Base-by-base conservation (phyloP, 2,888 invertebrate genomes). In the Schrankia costaestrigalis region DNA sequence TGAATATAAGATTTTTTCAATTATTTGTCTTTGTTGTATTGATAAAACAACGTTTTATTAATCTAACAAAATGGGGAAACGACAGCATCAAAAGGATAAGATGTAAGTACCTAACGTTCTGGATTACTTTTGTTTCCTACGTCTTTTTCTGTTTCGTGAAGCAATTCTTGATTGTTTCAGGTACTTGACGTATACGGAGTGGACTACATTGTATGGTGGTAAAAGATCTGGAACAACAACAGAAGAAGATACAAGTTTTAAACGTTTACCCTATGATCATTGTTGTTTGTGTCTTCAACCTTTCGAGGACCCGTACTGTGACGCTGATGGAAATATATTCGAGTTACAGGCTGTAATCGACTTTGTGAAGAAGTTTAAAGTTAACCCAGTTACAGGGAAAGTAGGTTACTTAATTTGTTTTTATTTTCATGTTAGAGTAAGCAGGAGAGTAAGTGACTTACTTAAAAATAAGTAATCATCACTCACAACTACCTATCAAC, bases 41-140 rank as follows among this genome's bases (percentile, higher is more conserved):
- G n/a, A n/a, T n/a, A n/a, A n/a, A n/a, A n/a, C n/a, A n/a, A n/a
- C n/a, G n/a, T n/a, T n/a, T n/a, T n/a, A n/a, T n/a, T n/a, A 33
- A 14, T 1, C 21, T 10, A 28, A 3, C 50, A 94, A 90, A 71
- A 97, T 97, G 97, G 97, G 97, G 53, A 97, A 97, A 89, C 90
- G 95, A 56, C 97, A 97, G 68, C 97, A 97, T 87, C 97, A 97
- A 71, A 97, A 97, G 69, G 97, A 97, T 88, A 97, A 97, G 92
- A 94, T 97, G 96, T 94, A 88, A 81, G 86, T 21, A n/a, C 4
- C 3, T 21, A 21, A 13, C 12, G 2, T 25, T 13, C 11, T 17
- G 7, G 2, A 21, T 3, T 11, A n/a, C 2, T 19, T 11, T 17
- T 11, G 7, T 6, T 14, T 4, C n/a, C 11, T 5, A 19, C 2